These are phyloP conservation scores for Lycocorax pyrrhopterus DNA, from an alignment of 2,113 vertebrate species.

Conservation along the genomic window DNA sequence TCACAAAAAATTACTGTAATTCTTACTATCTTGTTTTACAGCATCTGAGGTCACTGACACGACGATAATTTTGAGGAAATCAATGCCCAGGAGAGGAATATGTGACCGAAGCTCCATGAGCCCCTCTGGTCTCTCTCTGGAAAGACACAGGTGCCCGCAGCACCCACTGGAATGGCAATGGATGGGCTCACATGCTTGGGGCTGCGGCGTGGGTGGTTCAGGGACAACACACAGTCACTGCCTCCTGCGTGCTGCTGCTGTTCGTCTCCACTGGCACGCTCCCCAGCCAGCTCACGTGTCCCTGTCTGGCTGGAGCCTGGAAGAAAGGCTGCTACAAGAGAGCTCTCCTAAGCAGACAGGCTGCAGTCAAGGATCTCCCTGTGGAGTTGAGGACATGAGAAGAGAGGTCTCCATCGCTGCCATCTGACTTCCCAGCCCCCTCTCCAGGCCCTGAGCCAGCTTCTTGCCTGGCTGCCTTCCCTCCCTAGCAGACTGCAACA, in stretches of 20 bases:
- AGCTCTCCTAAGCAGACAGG: background rate
- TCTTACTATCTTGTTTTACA: background rate
- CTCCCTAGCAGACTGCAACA: background rate
- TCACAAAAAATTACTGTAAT: background rate
- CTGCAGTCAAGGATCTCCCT: slow-evolving; percentile 21
- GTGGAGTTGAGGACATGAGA: background rate
- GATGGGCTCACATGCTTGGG: accelerated
- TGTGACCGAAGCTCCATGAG: background rate
- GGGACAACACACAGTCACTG: background rate
- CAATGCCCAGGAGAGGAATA: background rate
- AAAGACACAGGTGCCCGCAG: background rate
- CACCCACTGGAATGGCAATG: background rate
- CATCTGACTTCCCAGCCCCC: background rate
- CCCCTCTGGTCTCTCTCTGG: background rate
- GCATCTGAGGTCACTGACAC: background rate
- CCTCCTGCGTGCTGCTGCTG: accelerated
- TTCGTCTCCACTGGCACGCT: background rate
- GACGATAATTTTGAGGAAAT: background rate
- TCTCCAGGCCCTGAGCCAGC: background rate
- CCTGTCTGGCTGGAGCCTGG: background rate
- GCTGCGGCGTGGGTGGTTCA: background rate
- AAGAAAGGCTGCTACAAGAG: background rate
- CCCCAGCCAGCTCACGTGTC: background rate
- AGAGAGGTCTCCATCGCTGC: background rate
- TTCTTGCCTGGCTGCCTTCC: background rate